Percentiles rank a stretch among this genome's conserved stretches.
Evolutionary conservation across 2,888 invertebrate genomes (phyloP).

Genomic region (Scaptomyza cyrtandrae): DNA sequence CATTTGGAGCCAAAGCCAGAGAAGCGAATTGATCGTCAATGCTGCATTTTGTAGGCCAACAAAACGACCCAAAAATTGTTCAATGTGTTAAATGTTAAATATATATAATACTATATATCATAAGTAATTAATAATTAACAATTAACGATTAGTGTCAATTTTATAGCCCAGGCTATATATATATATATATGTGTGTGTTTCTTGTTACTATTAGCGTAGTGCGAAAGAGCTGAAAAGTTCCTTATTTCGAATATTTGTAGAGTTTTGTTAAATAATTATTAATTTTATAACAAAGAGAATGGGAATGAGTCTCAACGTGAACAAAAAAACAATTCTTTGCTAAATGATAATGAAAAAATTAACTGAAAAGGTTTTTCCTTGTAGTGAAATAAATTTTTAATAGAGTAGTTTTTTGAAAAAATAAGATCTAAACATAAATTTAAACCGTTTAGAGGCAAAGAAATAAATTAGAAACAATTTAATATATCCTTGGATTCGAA

Average conservation of each 20-base stretch:
- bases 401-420: background rate
- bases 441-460: background rate
- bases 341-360: background rate
- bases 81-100: constrained; percentile 26
- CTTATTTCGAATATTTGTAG: constrained; percentile 58
- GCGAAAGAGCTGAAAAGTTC: constrained; percentile 51
- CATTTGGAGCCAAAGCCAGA: constrained; percentile 83
- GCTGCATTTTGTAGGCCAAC: constrained; percentile 79
- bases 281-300: constrained; percentile 20
- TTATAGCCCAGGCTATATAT: constrained; percentile 13
- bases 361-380: background rate
- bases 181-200: constrained; percentile 16
- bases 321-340: background rate
- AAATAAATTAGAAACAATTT: background rate
- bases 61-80: constrained; percentile 32
- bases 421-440: background rate
- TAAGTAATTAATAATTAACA: constrained; percentile 4
- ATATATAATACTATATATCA: constrained; percentile 7
- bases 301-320: background rate
- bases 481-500: background rate
- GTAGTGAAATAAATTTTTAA: background rate
- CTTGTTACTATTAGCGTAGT: constrained; percentile 52
- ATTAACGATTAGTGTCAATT: constrained; percentile 49
- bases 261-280: constrained; percentile 60
- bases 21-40: constrained; percentile 80